Conservation (phyloP, 2,797 vertebrate genomes). For the Chiloscyllium punctatum region DNA sequence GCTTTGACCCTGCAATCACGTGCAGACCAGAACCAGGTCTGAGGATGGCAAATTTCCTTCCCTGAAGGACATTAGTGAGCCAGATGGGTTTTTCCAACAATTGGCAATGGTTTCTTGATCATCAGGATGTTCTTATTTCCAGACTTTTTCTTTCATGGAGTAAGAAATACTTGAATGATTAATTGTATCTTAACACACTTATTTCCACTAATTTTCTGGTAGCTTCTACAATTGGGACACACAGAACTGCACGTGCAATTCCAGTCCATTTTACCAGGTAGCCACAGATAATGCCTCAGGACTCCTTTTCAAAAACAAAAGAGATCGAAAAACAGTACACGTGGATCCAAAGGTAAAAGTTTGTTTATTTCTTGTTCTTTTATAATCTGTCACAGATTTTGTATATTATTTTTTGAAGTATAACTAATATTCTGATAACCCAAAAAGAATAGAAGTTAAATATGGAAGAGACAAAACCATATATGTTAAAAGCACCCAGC, state of each 20-base stretch:
- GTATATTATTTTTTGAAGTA: background rate
- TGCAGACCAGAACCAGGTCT: too few relatives aligned
- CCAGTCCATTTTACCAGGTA: slow-evolving; percentile 73
- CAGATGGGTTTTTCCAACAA: too few relatives aligned
- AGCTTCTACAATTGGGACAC: slow-evolving; percentile 85
- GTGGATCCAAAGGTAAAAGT: slow-evolving; percentile 72
- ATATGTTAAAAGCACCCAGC: background rate
- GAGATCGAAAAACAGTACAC: slow-evolving; percentile 67
- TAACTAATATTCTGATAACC: background rate
- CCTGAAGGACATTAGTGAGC: too few relatives aligned
- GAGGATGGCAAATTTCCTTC: too few relatives aligned
- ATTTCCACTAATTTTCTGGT: slow-evolving; percentile 41
- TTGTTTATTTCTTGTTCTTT: background rate
- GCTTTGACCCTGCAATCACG: too few relatives aligned
- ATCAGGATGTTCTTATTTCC: too few relatives aligned
- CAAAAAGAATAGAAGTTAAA: background rate
- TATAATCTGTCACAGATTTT: background rate
- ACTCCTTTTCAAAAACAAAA: slow-evolving; percentile 75
- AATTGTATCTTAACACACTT: background rate
- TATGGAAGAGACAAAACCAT: background rate
- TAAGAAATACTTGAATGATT: background rate
- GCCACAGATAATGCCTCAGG: slow-evolving; percentile 64
- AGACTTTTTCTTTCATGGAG: too few relatives aligned
- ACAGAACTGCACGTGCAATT: slow-evolving; percentile 60
- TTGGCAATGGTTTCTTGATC: too few relatives aligned